Evolutionary conservation across 2,888 invertebrate species (phyloP).

Genomic region (Tenthredo livida): DNA sequence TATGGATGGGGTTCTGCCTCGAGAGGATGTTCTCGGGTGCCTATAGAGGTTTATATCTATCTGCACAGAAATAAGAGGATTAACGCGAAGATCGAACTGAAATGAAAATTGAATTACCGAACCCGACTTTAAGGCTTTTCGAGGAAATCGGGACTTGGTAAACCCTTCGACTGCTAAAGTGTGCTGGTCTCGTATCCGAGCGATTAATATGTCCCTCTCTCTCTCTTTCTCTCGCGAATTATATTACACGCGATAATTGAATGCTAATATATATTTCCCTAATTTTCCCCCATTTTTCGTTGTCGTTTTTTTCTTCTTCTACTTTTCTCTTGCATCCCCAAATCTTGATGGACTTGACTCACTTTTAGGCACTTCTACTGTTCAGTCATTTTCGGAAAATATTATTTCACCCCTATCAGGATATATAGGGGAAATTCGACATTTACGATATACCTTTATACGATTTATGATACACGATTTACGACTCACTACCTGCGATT

Average conservation of each 20-base stretch:
- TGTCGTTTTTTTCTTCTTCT: too few species aligned
- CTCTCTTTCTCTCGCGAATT: background rate
- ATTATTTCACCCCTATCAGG: too few species aligned
- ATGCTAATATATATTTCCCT: background rate
- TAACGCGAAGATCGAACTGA: slow-evolving; percentile 26
- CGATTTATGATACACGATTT: too few species aligned
- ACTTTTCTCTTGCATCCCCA: background rate
- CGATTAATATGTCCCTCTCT: background rate
- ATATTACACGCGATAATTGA: background rate
- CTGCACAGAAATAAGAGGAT: slow-evolving; percentile 4
- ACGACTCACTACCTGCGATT: background rate
- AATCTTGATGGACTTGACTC: too few species aligned
- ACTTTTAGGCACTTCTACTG: too few species aligned
- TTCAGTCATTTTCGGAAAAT: background rate
- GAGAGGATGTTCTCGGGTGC: background rate
- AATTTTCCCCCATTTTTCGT: background rate
- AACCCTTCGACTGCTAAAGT: background rate
- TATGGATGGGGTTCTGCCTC: background rate
- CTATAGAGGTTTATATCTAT: background rate
- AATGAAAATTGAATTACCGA: slow-evolving; percentile 33
- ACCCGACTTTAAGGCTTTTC: slow-evolving; percentile 24
- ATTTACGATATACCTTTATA: too few species aligned
- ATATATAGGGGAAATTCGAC: too few species aligned
- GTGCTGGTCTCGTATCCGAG: background rate
- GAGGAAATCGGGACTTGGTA: background rate